These are phyloP conservation scores for Phymorhynchus buccinoides DNA, from an alignment of 1,140 invertebrate genomes.

Conservation along the genomic window DNA sequence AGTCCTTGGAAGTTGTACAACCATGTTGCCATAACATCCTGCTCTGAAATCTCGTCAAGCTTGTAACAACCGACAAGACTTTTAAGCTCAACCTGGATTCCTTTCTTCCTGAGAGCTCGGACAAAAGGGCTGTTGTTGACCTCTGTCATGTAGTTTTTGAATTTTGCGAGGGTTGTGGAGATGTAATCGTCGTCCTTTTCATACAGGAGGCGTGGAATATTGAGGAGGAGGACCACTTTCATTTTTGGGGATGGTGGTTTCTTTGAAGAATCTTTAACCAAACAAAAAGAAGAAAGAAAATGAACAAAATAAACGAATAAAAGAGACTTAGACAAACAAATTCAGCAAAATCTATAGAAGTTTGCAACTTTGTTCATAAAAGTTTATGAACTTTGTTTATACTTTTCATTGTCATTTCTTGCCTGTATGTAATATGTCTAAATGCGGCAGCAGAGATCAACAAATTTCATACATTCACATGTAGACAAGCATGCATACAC, in stretches of 20 bases:
- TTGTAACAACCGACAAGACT: background rate
- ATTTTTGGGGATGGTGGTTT: background rate
- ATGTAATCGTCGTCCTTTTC: background rate
- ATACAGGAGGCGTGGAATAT: background rate
- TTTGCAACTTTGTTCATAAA: too few species aligned
- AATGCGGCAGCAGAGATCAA: too few species aligned
- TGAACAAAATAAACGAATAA: too few species aligned
- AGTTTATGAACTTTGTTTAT: too few species aligned
- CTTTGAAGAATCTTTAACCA: background rate
- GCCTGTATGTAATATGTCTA: too few species aligned
- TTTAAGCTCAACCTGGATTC: background rate
- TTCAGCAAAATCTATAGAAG: too few species aligned
- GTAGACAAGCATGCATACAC: too few species aligned
- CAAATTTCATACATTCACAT: too few species aligned
- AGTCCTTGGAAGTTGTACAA: slow-evolving; percentile 45
- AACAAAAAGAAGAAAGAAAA: background rate
- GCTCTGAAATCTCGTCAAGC: background rate
- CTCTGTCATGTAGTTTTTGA: slow-evolving; percentile 1
- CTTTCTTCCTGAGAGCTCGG: background rate
- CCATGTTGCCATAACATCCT: slow-evolving; percentile 29
- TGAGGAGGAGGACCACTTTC: background rate
- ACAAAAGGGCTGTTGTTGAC: background rate
- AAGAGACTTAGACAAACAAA: too few species aligned
- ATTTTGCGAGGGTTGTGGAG: background rate
- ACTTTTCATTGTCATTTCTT: too few species aligned